A percentile compares a stretch with the other conserved stretches of the same genome.
Conservation (phyloP, 2,797 vertebrate genomes). For the Distichodus sexfasciatus region DNA sequence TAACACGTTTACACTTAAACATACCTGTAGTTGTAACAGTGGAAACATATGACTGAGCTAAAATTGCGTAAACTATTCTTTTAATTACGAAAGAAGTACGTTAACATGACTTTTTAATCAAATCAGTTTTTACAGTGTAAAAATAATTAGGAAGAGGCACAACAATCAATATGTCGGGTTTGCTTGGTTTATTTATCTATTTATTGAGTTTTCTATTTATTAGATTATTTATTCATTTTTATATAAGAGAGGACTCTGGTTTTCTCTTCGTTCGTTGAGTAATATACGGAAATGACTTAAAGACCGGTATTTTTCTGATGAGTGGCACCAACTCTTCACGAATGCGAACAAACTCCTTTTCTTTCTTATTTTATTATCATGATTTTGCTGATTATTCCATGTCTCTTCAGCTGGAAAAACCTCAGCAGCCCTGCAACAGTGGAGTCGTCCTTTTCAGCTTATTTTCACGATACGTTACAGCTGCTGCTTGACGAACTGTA, state of each 20-base stretch:
- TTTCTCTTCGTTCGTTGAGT: constrained; percentile 33
- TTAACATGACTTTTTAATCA: too few species aligned
- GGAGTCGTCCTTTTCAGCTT: not conserved
- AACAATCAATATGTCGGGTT: constrained; percentile 44
- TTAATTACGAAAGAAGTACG: too few species aligned
- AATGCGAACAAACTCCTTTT: constrained; percentile 4
- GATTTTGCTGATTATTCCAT: not conserved
- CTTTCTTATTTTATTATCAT: not conserved
- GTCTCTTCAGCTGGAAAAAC: constrained; percentile 10
- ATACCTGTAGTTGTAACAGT: too few species aligned
- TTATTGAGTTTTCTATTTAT: constrained; percentile 46
- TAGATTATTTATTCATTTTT: constrained; percentile 62
- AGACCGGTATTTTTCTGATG: constrained; percentile 5
- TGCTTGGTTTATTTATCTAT: constrained; percentile 47
- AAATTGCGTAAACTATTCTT: too few species aligned
- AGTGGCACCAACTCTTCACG: constrained; percentile 1
- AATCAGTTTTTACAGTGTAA: too few species aligned
- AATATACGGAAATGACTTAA: constrained; percentile 3
- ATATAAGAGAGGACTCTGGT: constrained; percentile 58
- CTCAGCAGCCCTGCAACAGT: not conserved
- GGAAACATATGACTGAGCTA: too few species aligned
- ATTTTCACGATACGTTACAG: constrained; percentile 4
- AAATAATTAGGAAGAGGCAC: constrained; percentile 47
- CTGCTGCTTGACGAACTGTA: constrained; percentile 16
- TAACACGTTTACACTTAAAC: too few species aligned